Conservation (phyloP, 2,113 vertebrate genomes). For the Myrmophylax atrothorax region DNA sequence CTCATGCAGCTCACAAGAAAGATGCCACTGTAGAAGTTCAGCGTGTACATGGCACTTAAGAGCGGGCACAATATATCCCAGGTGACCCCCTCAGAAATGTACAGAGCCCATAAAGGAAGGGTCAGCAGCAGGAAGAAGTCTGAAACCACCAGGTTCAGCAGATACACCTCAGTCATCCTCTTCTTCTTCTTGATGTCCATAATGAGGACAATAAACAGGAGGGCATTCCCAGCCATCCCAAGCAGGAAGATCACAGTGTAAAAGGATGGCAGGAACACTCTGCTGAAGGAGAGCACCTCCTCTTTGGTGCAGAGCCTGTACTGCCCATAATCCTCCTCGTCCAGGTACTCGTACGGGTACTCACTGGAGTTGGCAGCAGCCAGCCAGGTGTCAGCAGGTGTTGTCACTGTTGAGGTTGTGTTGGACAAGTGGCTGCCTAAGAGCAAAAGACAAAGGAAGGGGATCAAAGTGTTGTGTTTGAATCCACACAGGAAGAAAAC, state of each 20-base stretch:
- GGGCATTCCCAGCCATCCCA: conserved; percentile 59
- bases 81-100: conserved; percentile 67
- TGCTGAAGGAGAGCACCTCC: conserved; percentile 64
- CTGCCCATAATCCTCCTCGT: neutral
- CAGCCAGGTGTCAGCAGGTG: neutral
- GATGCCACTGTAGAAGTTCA: conserved; percentile 78
- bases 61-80: conserved; percentile 70
- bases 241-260: conserved; percentile 70
- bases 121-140: conserved; percentile 75
- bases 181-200: conserved; percentile 15
- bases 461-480: neutral
- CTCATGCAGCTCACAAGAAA: conserved; percentile 79
- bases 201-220: conserved; percentile 62
- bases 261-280: conserved; percentile 69
- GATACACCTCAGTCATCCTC: conserved; percentile 57
- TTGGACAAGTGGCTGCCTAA: neutral
- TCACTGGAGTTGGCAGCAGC: neutral
- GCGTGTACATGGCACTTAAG: conserved; percentile 70
- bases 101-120: conserved; percentile 78
- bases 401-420: neutral
- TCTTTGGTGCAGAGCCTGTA: conserved; percentile 73
- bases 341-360: conserved; percentile 42
- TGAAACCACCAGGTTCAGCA: conserved; percentile 76
- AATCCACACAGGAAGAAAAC: neutral
- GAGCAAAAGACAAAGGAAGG: neutral